A percentile compares a stretch with the other conserved stretches of the same genome.
Evolutionary conservation across 2,113 vertebrate genomes (phyloP).

Genomic region (Nematolebias whitei): DNA sequence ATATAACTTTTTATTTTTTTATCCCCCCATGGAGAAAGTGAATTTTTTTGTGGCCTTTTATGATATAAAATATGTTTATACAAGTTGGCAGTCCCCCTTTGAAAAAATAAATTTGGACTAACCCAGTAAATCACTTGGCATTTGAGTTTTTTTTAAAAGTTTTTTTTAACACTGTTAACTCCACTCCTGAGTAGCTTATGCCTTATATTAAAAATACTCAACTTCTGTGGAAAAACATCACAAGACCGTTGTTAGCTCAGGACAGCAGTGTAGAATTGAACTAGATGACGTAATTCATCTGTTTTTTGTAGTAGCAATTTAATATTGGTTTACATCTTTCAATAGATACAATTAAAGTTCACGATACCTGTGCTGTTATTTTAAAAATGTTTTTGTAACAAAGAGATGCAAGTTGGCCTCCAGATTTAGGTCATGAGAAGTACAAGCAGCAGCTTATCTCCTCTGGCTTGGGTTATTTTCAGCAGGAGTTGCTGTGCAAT

Average conservation of each 20-base stretch:
- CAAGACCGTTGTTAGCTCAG: constrained; percentile 35
- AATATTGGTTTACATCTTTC: constrained; percentile 13
- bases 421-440: constrained; percentile 42
- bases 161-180: not conserved
- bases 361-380: not conserved
- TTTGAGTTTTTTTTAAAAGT: too few species aligned
- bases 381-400: constrained; percentile 1
- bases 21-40: constrained; percentile 1
- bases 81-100: not conserved
- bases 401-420: constrained; percentile 18
- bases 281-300: not conserved
- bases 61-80: not conserved
- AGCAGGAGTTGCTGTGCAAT: constrained; percentile 25
- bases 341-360: constrained; percentile 14
- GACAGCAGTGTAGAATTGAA: too few species aligned
- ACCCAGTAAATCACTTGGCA: not conserved
- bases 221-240: constrained; percentile 37
- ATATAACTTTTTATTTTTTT: too few species aligned
- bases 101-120: constrained; percentile 3
- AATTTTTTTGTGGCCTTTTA: not conserved
- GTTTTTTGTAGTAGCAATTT: not conserved
- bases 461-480: not conserved
- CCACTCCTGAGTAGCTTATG: not conserved
- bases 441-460: constrained; percentile 23
- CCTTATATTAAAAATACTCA: not conserved